Percentiles rank a stretch among this genome's conserved stretches.
Evolutionary conservation across 2,113 vertebrate species (phyloP).

Genomic region (Verasper variegatus): DNA sequence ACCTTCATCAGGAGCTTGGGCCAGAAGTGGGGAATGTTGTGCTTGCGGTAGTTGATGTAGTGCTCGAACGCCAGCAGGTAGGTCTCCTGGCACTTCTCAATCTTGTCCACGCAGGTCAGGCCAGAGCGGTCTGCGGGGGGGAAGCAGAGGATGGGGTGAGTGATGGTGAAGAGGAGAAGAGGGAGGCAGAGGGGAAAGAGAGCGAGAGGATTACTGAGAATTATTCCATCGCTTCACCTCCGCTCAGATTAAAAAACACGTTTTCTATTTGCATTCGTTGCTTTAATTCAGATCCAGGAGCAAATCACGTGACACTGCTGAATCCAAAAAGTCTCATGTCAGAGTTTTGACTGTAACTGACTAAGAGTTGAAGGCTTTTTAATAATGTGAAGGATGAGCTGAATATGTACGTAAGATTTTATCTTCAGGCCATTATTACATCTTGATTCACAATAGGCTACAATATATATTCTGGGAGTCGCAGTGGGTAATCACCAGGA

Average conservation of each 20-base stretch:
- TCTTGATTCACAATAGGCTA: constrained; percentile 13
- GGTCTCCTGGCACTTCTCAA: constrained; percentile 97
- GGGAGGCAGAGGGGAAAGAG: constrained; percentile 60
- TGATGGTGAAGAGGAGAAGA: constrained; percentile 63
- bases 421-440: constrained; percentile 35
- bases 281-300: background rate
- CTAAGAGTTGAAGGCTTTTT: background rate
- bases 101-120: constrained; percentile 92
- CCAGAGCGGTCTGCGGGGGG: constrained; percentile 94
- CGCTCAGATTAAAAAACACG: background rate
- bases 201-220: background rate
- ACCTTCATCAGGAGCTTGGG: constrained; percentile 99
- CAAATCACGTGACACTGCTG: background rate
- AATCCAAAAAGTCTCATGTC: background rate
- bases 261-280: background rate
- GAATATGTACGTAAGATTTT: constrained; percentile 28
- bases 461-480: background rate
- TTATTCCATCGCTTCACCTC: background rate
- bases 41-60: constrained; percentile 99
- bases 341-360: background rate
- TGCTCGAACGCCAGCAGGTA: constrained; percentile 99
- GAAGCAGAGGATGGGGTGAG: constrained; percentile 34
- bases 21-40: constrained; percentile 99
- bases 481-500: constrained; percentile 18
- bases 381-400: constrained; percentile 1